Evolutionary conservation across 2,888 invertebrate species (phyloP).

Genomic region (Luperina nickerlii): DNA sequence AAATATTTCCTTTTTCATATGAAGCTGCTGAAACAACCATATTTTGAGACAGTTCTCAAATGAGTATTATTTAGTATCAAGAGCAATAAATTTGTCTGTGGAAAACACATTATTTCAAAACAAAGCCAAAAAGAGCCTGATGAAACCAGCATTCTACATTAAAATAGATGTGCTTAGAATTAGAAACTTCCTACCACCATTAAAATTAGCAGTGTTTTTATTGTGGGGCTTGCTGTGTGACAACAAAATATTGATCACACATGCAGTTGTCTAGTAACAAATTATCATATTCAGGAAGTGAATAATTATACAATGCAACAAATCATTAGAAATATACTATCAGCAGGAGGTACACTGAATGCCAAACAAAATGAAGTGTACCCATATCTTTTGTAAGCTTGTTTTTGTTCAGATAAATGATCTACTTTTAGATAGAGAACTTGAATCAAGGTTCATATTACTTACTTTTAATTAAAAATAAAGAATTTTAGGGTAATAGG

Average conservation of each 20-base stretch:
- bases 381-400: not conserved
- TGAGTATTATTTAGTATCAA: not conserved
- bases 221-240: too few relatives aligned
- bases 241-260: not conserved
- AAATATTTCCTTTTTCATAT: not conserved
- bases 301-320: conserved; percentile 9
- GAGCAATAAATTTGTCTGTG: not conserved
- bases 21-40: not conserved
- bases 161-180: not conserved
- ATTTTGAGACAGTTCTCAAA: not conserved
- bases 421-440: too few relatives aligned
- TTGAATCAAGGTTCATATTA: not conserved
- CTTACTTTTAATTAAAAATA: not conserved
- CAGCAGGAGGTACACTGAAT: not conserved
- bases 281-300: conserved; percentile 2
- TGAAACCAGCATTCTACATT: not conserved
- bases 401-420: not conserved
- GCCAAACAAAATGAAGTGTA: not conserved
- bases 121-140: not conserved
- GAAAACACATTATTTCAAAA: not conserved
- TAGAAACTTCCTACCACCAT: not conserved
- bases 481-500: not conserved
- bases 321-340: not conserved
- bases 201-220: not conserved
- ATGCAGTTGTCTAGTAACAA: not conserved